Evolutionary conservation across 2,888 invertebrate genomes (phyloP).

Genomic region (Molorchus minor): DNA sequence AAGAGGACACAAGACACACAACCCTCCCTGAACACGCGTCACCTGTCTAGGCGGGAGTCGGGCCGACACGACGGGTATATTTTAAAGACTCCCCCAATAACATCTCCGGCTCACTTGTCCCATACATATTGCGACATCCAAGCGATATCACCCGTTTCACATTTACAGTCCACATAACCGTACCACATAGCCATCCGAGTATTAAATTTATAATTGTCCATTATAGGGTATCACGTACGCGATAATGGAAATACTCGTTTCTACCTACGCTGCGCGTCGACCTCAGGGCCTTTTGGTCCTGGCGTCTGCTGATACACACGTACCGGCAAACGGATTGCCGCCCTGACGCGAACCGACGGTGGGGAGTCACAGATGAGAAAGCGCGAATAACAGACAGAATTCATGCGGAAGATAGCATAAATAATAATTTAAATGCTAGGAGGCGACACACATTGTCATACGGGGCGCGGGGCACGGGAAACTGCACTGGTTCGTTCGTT

Average conservation of each 20-base stretch:
- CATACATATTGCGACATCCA: too few relatives aligned
- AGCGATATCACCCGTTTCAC: background rate
- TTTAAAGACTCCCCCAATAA: too few relatives aligned
- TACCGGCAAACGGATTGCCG: background rate
- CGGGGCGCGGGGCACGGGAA: constrained; percentile 32
- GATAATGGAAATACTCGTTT: constrained; percentile 28
- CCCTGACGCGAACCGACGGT: constrained; percentile 36
- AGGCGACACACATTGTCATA: constrained; percentile 51
- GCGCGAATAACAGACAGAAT: constrained; percentile 52
- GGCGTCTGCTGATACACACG: constrained; percentile 13
- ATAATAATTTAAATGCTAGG: constrained; percentile 58
- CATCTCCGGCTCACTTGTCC: too few relatives aligned
- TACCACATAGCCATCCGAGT: background rate
- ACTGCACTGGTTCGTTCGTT: too few relatives aligned
- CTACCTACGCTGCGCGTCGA: constrained; percentile 7
- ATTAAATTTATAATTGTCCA: background rate
- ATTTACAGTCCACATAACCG: background rate
- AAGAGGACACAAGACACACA: too few relatives aligned
- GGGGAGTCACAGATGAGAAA: constrained; percentile 54
- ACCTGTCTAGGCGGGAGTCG: too few relatives aligned
- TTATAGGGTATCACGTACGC: background rate
- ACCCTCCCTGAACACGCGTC: too few relatives aligned
- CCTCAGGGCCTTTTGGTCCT: constrained; percentile 19
- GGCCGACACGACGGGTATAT: too few relatives aligned
- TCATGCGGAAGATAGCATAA: constrained; percentile 58